Evolutionary conservation across 1,140 invertebrate species (phyloP), one percentile per base, ranked within the genome.

Genomic region (Mactra quadrangularis): DNA sequence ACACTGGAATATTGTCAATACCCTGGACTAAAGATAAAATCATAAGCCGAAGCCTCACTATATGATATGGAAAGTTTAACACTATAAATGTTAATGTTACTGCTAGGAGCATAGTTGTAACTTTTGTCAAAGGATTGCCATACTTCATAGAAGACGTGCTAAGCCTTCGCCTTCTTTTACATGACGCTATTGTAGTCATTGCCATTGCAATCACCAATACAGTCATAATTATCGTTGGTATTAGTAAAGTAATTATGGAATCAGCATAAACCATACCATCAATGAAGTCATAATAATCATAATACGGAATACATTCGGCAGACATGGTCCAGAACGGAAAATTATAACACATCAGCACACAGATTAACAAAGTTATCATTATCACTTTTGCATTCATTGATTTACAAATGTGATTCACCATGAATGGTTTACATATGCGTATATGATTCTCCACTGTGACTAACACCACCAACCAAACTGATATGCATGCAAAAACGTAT

Each of bases 71-170:
- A n/a, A 97, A 91, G 93, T 97, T 97, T 25, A 97, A 93, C 50
- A 95, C 93, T 0, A 97, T 94, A 90, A 97, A 97, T 0, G 96
- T 95, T 1, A 95, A 95, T 0, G 96, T 97, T 17, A 97, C 96
- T 29, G 97, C 93, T 0, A 97, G 94, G 6, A 97, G 94, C 95
- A 97, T 96, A 90, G 96, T 95, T 0, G 96, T 97, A 15, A 97
- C 95, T 89, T 95, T 96, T 6, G 94, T 93, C 87, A 96, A 95
- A 17, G 95, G 35, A 35, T 22, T 75, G 4, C 11, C 52, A 2
- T 47, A 35, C 11, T 38, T 66, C 29, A 59, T 27, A 38, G 38
- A 38, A 45, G 62, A 33, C 45, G 72, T 59, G 70, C 71, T 76
- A 15, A 83, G 29, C 45, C 70, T 47, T 75, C 82, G 53, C 11